A percentile compares a stretch with the other conserved stretches of the same genome.
Evolutionary conservation across 2,888 invertebrate genomes (phyloP).

Genomic region (Metallyticus violacea): DNA sequence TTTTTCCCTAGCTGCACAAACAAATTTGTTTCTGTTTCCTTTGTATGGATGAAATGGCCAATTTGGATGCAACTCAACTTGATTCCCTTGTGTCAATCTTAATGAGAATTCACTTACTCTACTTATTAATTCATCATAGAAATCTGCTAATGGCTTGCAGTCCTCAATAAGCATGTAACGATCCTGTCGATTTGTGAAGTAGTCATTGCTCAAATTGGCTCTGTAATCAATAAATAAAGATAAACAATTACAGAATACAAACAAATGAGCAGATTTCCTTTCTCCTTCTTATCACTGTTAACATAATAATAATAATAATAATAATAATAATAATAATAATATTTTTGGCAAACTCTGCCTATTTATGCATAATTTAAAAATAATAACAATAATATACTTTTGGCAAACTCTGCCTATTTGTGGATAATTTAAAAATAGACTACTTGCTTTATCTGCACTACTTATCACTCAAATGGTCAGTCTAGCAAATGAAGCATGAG

Average conservation of each 20-base stretch:
- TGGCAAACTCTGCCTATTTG: too few species aligned
- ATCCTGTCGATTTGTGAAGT: constrained; percentile 96
- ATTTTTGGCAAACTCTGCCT: too few species aligned
- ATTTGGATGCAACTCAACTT: constrained; percentile 47
- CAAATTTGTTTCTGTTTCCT: constrained; percentile 55
- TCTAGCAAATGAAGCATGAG: too few species aligned
- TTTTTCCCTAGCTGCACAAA: constrained; percentile 47
- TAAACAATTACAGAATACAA: background rate
- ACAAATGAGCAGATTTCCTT: too few species aligned
- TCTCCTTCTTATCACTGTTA: too few species aligned
- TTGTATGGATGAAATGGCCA: constrained; percentile 63
- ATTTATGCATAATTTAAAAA: too few species aligned
- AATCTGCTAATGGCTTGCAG: constrained; percentile 70
- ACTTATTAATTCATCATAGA: constrained; percentile 73
- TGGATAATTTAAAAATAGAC: too few species aligned
- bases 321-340: too few species aligned
- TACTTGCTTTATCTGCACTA: too few species aligned
- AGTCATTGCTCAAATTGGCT: constrained; percentile 95
- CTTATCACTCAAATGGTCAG: too few species aligned
- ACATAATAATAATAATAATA: too few species aligned
- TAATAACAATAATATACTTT: too few species aligned
- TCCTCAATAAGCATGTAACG: constrained; percentile 88
- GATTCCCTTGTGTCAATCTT: constrained; percentile 50
- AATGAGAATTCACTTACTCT: constrained; percentile 61
- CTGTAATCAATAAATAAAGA: constrained; percentile 44